These are phyloP conservation scores for Alectura lathami DNA, from an alignment of 2,113 vertebrate species.

Conservation along the genomic window DNA sequence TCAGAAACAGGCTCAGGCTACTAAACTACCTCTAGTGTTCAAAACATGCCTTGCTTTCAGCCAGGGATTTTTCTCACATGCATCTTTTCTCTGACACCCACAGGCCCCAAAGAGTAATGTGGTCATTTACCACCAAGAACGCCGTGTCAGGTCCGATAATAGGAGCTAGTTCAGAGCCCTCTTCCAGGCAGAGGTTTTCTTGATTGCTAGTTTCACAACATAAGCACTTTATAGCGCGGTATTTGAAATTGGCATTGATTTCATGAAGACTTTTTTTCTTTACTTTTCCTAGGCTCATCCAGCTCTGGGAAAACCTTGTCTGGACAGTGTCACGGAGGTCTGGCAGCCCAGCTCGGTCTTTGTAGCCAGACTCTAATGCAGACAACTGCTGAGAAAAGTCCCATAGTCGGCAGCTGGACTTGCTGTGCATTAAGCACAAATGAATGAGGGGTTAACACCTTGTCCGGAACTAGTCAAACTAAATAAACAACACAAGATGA, in stretches of 20 bases:
- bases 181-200: constrained; percentile 27
- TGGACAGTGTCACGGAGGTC: constrained; percentile 26
- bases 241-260: neutral
- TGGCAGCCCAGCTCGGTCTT: constrained; percentile 4
- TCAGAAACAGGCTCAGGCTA: constrained; percentile 66
- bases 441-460: constrained; percentile 10
- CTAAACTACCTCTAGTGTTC: constrained; percentile 58
- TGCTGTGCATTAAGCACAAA: neutral
- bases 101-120: constrained; percentile 8
- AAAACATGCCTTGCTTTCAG: constrained; percentile 1
- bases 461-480: neutral
- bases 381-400: neutral
- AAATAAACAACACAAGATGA: neutral
- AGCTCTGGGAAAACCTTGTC: constrained; percentile 6
- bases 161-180: neutral
- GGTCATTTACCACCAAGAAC: constrained; percentile 29
- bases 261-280: neutral
- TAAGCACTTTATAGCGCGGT: neutral
- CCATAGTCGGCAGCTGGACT: neutral
- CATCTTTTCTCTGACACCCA: constrained; percentile 50
- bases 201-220: neutral
- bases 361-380: neutral
- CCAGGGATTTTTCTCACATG: constrained; percentile 8
- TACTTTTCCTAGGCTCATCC: neutral
- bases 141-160: neutral